Percentiles rank a stretch among this genome's conserved stretches.
Conservation (phyloP, 1,140 invertebrate species). For the Zaprionus kolodkinae region DNA sequence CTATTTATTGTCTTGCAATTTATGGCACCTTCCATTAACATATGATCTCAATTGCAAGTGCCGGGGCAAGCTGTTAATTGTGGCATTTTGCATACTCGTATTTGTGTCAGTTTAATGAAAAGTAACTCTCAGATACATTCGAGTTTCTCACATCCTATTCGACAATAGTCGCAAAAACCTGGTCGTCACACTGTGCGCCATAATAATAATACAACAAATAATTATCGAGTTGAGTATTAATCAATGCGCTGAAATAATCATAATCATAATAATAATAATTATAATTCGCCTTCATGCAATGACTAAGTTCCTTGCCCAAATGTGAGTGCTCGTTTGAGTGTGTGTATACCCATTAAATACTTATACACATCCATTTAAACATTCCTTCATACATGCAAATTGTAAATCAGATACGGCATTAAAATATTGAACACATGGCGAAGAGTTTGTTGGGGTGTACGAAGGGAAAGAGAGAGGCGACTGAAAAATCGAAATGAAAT, state of each 20-base stretch:
- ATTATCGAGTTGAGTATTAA: slow-evolving; percentile 65
- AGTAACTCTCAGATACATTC: neutral
- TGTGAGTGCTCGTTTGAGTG: slow-evolving; percentile 19
- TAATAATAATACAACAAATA: slow-evolving; percentile 72
- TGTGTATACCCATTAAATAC: slow-evolving; percentile 39
- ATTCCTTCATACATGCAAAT: slow-evolving; percentile 65
- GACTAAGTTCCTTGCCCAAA: slow-evolving; percentile 63
- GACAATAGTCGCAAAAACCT: neutral
- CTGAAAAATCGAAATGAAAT: slow-evolving; percentile 56
- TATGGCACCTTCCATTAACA: slow-evolving; percentile 9
- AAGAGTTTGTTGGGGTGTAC: slow-evolving; percentile 25
- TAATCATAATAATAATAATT: slow-evolving; percentile 23
- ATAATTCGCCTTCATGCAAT: slow-evolving; percentile 58
- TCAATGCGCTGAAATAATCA: slow-evolving; percentile 43
- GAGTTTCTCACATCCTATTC: slow-evolving; percentile 8
- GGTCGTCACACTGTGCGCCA: slow-evolving; percentile 12
- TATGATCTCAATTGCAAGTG: slow-evolving; percentile 2
- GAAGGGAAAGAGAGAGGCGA: neutral
- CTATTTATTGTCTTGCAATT: slow-evolving; percentile 11
- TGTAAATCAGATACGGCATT: slow-evolving; percentile 80
- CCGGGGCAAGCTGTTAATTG: slow-evolving; percentile 7
- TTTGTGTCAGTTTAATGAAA: slow-evolving; percentile 14
- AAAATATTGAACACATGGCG: slow-evolving; percentile 81
- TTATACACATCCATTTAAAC: slow-evolving; percentile 41
- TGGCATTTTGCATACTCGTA: slow-evolving; percentile 11